A percentile compares a stretch with the other conserved stretches of the same genome.
Conservation (phyloP, 2,888 invertebrate genomes). For the Athetis lepigone region DNA sequence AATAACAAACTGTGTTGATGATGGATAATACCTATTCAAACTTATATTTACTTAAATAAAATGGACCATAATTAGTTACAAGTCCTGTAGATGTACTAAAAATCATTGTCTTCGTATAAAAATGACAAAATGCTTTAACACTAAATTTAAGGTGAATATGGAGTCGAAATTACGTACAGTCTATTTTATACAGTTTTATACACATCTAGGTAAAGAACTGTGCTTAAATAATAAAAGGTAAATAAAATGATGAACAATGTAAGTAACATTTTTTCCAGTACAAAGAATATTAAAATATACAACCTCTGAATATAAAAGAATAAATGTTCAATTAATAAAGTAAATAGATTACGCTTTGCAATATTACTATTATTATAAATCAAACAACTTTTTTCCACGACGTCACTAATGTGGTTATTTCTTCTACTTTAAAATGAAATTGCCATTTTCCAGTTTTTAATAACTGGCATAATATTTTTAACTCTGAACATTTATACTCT, state of each 20-base stretch:
- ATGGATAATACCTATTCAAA: not conserved
- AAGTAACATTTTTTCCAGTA: too few species aligned
- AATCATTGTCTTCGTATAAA: conserved; percentile 39
- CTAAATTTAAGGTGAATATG: conserved; percentile 25
- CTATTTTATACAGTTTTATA: conserved; percentile 8
- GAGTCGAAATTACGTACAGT: conserved; percentile 40
- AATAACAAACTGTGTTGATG: not conserved
- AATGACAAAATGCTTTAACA: conserved; percentile 42
- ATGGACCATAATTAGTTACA: not conserved
- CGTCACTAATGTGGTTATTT: too few species aligned
- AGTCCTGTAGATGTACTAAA: conserved; percentile 32
- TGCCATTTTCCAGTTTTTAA: too few species aligned
- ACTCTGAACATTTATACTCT: not conserved
- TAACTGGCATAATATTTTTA: too few species aligned
- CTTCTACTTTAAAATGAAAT: too few species aligned
- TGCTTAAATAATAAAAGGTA: not conserved
- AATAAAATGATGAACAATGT: too few species aligned
- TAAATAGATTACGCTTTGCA: too few species aligned
- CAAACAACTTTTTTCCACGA: too few species aligned
- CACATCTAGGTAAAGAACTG: not conserved
- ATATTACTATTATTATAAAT: too few species aligned
- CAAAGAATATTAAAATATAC: not conserved
- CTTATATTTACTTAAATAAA: not conserved
- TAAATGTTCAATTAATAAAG: not conserved
- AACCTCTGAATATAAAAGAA: not conserved